Percentiles rank a stretch among this genome's conserved stretches.
phyloP scores from a whole-genome alignment of 2,888 invertebrate genomes.

The Oscheius sp. region DNA sequence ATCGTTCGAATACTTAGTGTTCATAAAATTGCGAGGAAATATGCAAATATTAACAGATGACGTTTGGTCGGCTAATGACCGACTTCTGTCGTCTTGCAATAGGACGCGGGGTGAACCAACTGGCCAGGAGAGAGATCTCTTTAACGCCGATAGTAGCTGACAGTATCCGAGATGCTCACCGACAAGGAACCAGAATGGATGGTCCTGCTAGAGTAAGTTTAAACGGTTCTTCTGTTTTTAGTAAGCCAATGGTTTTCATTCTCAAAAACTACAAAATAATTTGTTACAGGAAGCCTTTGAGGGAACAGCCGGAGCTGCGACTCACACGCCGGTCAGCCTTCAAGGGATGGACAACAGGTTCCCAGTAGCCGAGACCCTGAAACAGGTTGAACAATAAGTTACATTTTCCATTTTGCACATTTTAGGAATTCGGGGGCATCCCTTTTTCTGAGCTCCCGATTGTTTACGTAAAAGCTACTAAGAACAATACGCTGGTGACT shows the following conservation, averaged over 20 bases:
- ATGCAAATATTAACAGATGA: slow-evolving; percentile 20
- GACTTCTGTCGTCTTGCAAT: slow-evolving; percentile 26
- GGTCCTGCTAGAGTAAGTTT: background rate
- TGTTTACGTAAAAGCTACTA: slow-evolving; percentile 84
- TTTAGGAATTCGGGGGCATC: slow-evolving; percentile 63
- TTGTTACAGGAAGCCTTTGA: slow-evolving; percentile 54
- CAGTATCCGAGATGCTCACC: slow-evolving; percentile 62
- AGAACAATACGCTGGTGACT: slow-evolving; percentile 88
- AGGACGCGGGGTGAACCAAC: slow-evolving; percentile 27
- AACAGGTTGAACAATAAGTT: slow-evolving; percentile 30
- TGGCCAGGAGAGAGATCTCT: slow-evolving; percentile 38
- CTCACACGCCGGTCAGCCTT: slow-evolving; percentile 58
- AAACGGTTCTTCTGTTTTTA: too few species aligned
- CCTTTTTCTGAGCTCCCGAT: slow-evolving; percentile 81
- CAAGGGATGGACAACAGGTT: slow-evolving; percentile 60
- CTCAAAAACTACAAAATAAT: background rate
- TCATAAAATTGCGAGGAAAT: too few species aligned
- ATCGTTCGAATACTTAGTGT: too few species aligned
- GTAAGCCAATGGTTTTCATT: too few species aligned
- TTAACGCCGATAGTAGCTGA: slow-evolving; percentile 42
- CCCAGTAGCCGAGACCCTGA: slow-evolving; percentile 67
- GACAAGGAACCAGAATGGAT: slow-evolving; percentile 55
- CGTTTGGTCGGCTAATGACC: slow-evolving; percentile 13
- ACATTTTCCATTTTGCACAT: background rate
- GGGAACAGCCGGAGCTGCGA: slow-evolving; percentile 62